A percentile compares a stretch with the other conserved stretches of the same genome.
These are phyloP conservation scores for Polymixis lichenea DNA, from an alignment of 2,888 invertebrate genomes.

Conservation along the genomic window DNA sequence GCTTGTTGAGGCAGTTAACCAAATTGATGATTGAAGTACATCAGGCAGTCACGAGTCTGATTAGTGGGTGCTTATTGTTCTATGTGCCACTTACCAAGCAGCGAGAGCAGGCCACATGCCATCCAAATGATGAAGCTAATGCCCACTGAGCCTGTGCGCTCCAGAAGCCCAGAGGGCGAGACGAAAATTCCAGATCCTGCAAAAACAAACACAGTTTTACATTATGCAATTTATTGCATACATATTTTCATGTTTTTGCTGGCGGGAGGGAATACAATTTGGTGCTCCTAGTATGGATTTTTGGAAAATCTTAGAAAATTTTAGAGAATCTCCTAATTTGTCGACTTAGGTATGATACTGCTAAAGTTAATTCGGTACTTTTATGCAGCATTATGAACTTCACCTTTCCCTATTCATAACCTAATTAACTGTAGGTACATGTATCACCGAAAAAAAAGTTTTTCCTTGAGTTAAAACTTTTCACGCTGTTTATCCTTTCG, in stretches of 20 bases:
- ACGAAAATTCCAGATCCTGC: conserved; percentile 99
- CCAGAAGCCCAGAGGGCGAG: conserved; percentile 98
- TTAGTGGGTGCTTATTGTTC: conserved; percentile 34
- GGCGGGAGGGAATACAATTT: neutral
- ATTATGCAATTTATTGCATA: conserved; percentile 30
- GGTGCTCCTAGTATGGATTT: neutral
- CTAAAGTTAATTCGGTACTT: neutral
- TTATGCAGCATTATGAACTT: neutral
- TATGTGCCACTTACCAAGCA: conserved; percentile 93
- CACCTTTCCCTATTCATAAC: neutral
- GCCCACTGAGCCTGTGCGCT: conserved; percentile 98
- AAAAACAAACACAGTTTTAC: conserved; percentile 65
- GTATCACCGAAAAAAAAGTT: neutral
- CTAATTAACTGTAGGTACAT: too few relatives aligned
- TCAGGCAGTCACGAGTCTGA: conserved; percentile 46
- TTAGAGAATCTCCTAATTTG: too few relatives aligned
- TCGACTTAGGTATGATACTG: neutral
- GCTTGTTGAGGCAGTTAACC: conserved; percentile 53
- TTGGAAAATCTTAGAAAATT: neutral
- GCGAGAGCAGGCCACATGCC: conserved; percentile 97
- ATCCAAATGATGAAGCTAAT: conserved; percentile 98
- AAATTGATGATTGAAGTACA: conserved; percentile 53
- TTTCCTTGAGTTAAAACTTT: neutral
- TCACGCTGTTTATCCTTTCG: too few relatives aligned
- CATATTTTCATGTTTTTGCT: neutral